phyloP scores from a whole-genome alignment of 1,140 invertebrate species.

The Pissodes strobi region DNA sequence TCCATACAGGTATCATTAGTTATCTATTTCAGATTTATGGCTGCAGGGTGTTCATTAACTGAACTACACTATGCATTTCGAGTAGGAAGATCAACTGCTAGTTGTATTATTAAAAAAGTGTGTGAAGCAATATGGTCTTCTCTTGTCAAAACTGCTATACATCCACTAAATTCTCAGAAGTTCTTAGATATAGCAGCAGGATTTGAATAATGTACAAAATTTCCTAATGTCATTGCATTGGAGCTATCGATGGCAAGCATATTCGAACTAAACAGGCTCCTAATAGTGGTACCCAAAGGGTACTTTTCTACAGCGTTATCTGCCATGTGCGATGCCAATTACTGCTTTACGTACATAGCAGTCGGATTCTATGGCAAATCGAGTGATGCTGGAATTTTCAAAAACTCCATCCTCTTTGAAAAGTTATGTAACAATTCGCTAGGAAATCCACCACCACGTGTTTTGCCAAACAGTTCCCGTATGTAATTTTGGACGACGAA shows the following conservation, averaged over 20 bases:
- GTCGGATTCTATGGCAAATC: slow-evolving; percentile 56
- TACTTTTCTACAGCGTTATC: slow-evolving; percentile 55
- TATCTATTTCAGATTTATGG: slow-evolving; percentile 36
- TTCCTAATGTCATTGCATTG: slow-evolving; percentile 25
- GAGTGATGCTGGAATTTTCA: slow-evolving; percentile 53
- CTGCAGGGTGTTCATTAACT: slow-evolving; percentile 24
- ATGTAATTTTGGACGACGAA: slow-evolving; percentile 43
- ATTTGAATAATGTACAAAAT: neutral
- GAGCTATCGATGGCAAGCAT: slow-evolving; percentile 25
- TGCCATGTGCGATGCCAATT: slow-evolving; percentile 53
- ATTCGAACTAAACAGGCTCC: neutral
- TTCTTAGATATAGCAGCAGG: too few relatives aligned
- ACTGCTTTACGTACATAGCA: slow-evolving; percentile 53
- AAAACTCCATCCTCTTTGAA: too few relatives aligned
- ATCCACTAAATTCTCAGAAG: too few relatives aligned
- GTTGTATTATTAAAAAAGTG: too few relatives aligned
- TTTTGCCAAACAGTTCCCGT: slow-evolving; percentile 8
- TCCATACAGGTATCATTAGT: too few relatives aligned
- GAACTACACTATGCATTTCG: slow-evolving; percentile 17
- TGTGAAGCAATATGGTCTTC: too few relatives aligned
- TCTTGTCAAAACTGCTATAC: too few relatives aligned
- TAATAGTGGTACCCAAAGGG: slow-evolving; percentile 26
- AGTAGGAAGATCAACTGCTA: slow-evolving; percentile 22
- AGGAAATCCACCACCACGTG: neutral
- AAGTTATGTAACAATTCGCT: neutral